Evolutionary conservation across 2,888 invertebrate genomes (phyloP), one percentile per base, ranked within the genome.

Genomic region (Chirona hameri): DNA sequence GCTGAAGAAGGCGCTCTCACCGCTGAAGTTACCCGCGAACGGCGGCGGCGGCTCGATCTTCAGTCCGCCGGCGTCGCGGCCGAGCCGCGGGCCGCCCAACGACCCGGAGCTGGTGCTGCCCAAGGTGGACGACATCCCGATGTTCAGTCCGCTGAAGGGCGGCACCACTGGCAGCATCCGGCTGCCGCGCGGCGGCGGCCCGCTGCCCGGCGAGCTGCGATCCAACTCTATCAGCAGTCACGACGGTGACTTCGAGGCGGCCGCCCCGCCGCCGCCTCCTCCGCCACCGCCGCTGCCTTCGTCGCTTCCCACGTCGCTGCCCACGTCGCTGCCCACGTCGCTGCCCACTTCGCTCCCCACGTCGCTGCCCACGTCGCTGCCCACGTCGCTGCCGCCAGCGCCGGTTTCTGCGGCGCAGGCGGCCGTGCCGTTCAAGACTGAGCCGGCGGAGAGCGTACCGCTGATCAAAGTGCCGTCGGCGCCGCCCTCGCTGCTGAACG

Each of bases 61-160:
- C 79, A 79, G 79, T 24, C 79, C 79, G 48, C 79, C 79, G 27
- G n/a, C 79, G 27, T 15, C 79, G 27, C 48, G 48, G 48, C 15
- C 52, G 3, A 21, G 21, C 0, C 76, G 39, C 76, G 9, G 15
- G 24, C 48, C 10, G 27, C 46, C 79, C 24, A 52, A 3, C 27
- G 79, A 48, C 1, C 79, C 79, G n/a, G 79, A 79, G 52, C 27
- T 79, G 79, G 79, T 79, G 79, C 79, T 79, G 52, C 79, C 79
- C 79, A 79, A 79, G 27, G 52, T 79, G 48, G 79, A 79, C 18
- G 79, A 79, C 52, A 79, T 79, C 18, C 79, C 79, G 14, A 79
- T 79, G 52, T 79, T 79, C 27, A 79, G 79, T 18, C 79, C 79
- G 1, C 79, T 79, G 52, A 79, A 79, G 79, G 52, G 15, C 14